Evolutionary conservation across 2,797 vertebrate genomes (phyloP).

Genomic region (Rhinatrema bivittatum): DNA sequence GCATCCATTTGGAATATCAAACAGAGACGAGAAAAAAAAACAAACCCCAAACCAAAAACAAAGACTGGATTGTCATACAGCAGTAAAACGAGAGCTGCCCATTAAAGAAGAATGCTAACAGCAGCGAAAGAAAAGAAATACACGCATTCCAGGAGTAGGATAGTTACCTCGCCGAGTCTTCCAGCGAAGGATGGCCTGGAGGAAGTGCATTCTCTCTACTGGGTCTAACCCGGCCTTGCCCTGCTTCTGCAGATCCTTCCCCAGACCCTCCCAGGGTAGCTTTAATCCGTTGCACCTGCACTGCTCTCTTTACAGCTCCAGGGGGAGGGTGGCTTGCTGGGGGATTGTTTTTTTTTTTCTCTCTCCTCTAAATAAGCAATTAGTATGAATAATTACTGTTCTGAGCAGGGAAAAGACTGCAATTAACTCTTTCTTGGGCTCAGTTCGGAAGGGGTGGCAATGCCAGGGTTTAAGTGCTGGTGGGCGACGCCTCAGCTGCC

Average conservation of each 20-base stretch:
- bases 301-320: constrained; percentile 18
- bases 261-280: neutral
- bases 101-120: neutral
- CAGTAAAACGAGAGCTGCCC: no score
- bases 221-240: neutral
- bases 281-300: constrained; percentile 16
- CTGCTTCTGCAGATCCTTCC: constrained; percentile 5
- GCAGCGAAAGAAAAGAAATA: neutral
- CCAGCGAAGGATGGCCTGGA: constrained; percentile 48
- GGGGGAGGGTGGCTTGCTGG: constrained; percentile 11
- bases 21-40: no score
- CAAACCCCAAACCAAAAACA: neutral
- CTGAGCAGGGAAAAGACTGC: constrained; percentile 36
- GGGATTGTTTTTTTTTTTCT: constrained; percentile 8
- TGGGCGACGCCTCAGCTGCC: neutral
- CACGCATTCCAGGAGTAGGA: constrained; percentile 2
- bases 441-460: constrained; percentile 23
- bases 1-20: no score
- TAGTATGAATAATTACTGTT: constrained; percentile 55
- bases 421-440: constrained; percentile 53
- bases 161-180: constrained; percentile 48
- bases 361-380: constrained; percentile 46
- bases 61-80: neutral
- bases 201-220: constrained; percentile 44
- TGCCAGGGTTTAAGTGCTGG: constrained; percentile 13